A percentile compares a stretch with the other conserved stretches of the same genome.
Conservation (phyloP, 2,113 vertebrate genomes). For the Hystrix cristata region DNA sequence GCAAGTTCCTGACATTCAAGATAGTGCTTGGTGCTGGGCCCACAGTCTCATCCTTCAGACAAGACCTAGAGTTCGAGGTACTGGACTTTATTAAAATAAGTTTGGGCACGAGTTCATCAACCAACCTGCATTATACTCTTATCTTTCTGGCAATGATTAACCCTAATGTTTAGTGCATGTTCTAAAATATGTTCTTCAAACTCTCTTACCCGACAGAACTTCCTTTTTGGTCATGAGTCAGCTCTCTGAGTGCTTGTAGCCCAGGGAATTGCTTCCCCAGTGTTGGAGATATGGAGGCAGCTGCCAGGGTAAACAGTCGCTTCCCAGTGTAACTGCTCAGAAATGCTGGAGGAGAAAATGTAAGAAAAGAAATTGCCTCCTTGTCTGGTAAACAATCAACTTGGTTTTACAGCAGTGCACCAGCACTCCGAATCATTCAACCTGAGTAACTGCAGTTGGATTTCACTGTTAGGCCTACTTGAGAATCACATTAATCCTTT, state of each 20-base stretch:
- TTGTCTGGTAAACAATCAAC: constrained; percentile 68
- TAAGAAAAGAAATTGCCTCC: constrained; percentile 82
- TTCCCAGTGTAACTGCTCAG: constrained; percentile 72
- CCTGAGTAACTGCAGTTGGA: constrained; percentile 65
- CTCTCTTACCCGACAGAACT: constrained; percentile 29
- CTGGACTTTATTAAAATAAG: constrained; percentile 45
- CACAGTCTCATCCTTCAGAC: background rate
- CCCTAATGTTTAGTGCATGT: background rate
- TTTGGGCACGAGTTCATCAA: background rate
- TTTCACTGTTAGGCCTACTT: constrained; percentile 81
- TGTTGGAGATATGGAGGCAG: constrained; percentile 42
- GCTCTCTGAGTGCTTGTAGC: background rate
- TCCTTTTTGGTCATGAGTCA: background rate
- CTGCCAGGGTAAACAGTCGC: constrained; percentile 70
- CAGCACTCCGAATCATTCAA: constrained; percentile 72
- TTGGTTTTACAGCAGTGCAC: constrained; percentile 59
- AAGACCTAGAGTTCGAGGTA: constrained; percentile 38
- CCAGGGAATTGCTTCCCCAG: constrained; percentile 41
- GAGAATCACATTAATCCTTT: constrained; percentile 78
- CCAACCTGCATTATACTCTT: background rate
- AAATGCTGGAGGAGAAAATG: constrained; percentile 76
- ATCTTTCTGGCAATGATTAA: constrained; percentile 62
- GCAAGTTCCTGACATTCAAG: background rate
- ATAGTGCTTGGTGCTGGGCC: background rate
- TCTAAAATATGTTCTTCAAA: constrained; percentile 30